Conservation (phyloP, 2,113 vertebrate genomes). For the Desmodus rotundus region DNA sequence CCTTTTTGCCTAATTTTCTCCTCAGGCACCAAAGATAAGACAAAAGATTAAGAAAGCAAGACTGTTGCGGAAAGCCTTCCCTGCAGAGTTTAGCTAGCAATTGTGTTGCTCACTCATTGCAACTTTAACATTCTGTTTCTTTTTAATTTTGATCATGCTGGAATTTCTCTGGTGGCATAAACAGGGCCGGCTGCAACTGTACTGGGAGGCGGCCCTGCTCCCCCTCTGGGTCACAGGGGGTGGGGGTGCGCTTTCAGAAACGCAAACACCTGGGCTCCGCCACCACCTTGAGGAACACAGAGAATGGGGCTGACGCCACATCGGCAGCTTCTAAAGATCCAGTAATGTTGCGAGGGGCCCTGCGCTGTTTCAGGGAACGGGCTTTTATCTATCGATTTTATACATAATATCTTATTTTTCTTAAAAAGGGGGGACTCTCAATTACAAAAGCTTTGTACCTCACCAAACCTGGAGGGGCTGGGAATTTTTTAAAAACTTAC, state of each 20-base stretch:
- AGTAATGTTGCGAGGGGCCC: accelerated
- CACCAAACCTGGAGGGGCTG: neutral
- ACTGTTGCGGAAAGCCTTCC: neutral
- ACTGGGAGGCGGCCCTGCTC: accelerated
- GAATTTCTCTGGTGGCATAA: neutral
- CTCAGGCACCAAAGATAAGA: neutral
- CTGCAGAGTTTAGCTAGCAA: neutral
- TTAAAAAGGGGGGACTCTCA: neutral
- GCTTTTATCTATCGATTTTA: neutral
- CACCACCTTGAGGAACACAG: accelerated
- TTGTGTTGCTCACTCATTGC: neutral
- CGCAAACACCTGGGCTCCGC: neutral
- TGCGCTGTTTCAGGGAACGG: neutral
- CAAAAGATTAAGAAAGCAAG: neutral
- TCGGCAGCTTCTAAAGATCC: neutral
- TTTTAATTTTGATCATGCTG: neutral
- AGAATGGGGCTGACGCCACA: neutral
- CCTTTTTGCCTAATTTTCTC: neutral
- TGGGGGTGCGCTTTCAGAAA: neutral
- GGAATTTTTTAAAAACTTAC: neutral
- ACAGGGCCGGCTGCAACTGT: neutral
- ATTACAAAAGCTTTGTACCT: no score
- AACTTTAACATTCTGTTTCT: neutral
- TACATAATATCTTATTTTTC: neutral
- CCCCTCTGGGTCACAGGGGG: neutral